Percentiles rank a stretch among this genome's conserved stretches.
Evolutionary conservation across 2,888 invertebrate genomes (phyloP).

Genomic region (Aelia acuminata): DNA sequence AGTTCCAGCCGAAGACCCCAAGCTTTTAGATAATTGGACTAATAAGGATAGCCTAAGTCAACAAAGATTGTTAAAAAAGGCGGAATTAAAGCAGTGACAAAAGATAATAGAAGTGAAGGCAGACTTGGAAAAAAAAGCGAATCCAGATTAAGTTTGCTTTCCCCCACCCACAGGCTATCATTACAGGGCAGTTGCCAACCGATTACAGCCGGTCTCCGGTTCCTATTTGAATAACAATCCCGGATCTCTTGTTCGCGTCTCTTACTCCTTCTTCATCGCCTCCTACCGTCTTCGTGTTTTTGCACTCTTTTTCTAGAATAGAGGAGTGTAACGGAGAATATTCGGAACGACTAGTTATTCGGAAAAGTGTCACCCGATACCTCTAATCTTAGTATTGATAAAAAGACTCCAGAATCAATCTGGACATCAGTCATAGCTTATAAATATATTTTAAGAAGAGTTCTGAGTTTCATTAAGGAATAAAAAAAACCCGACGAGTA

Average conservation of each 20-base stretch:
- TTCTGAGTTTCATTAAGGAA: too few species aligned
- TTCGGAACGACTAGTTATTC: not conserved
- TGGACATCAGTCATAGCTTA: too few species aligned
- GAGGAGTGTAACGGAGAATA: not conserved
- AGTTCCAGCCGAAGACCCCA: not conserved
- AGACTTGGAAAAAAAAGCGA: not conserved
- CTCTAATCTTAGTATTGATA: not conserved
- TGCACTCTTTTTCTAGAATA: not conserved
- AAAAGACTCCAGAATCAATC: not conserved
- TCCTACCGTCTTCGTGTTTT: not conserved
- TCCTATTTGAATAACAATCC: constrained; percentile 35
- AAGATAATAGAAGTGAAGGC: not conserved
- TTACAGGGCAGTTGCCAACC: constrained; percentile 12
- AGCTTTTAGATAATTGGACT: not conserved
- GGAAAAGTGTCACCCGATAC: not conserved
- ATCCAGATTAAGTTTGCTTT: constrained; percentile 1
- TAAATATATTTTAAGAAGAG: too few species aligned
- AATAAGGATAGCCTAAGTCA: not conserved
- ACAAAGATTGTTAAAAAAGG: not conserved
- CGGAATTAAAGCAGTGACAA: constrained; percentile 11
- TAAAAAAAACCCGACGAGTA: too few species aligned
- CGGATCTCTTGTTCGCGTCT: not conserved
- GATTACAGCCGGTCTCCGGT: not conserved
- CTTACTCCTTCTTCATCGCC: constrained; percentile 13
- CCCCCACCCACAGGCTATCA: not conserved